Percentiles rank a stretch among this genome's conserved stretches.
Conservation (phyloP, 2,797 vertebrate genomes). For the Syngnathus acus region DNA sequence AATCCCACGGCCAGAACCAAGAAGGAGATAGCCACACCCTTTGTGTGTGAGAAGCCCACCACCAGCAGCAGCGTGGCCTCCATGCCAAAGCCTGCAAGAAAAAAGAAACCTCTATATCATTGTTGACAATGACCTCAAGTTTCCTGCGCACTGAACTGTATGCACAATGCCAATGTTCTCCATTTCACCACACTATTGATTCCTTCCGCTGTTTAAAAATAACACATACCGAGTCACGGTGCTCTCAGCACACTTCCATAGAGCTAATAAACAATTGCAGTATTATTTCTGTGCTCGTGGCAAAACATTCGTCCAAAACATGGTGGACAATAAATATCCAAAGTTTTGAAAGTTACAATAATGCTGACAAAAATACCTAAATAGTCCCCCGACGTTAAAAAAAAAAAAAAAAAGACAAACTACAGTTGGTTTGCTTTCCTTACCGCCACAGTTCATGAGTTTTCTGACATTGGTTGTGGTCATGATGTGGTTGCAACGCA, state of each 20-base stretch:
- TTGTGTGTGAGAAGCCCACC: slow-evolving; percentile 88
- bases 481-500: slow-evolving; percentile 80
- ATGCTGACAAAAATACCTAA: no score
- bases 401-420: background rate
- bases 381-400: no score
- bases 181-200: slow-evolving; percentile 34
- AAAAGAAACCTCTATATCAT: background rate
- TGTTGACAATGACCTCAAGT: background rate
- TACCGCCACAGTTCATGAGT: slow-evolving; percentile 91
- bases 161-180: slow-evolving; percentile 18
- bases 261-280: background rate
- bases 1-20: slow-evolving; percentile 87
- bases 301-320: background rate
- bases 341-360: no score
- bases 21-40: slow-evolving; percentile 82
- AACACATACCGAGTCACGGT: slow-evolving; percentile 30
- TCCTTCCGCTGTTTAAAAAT: slow-evolving; percentile 37
- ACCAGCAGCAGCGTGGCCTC: slow-evolving; percentile 86
- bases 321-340: no score
- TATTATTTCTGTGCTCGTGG: no score
- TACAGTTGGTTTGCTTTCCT: slow-evolving; percentile 7
- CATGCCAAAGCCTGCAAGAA: slow-evolving; percentile 78
- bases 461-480: slow-evolving; percentile 89
- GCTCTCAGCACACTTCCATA: background rate
- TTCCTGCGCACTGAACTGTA: background rate